Percentiles rank a stretch among this genome's conserved stretches.
Conservation (phyloP, 1,140 invertebrate genomes). For the Drosophila parvula region DNA sequence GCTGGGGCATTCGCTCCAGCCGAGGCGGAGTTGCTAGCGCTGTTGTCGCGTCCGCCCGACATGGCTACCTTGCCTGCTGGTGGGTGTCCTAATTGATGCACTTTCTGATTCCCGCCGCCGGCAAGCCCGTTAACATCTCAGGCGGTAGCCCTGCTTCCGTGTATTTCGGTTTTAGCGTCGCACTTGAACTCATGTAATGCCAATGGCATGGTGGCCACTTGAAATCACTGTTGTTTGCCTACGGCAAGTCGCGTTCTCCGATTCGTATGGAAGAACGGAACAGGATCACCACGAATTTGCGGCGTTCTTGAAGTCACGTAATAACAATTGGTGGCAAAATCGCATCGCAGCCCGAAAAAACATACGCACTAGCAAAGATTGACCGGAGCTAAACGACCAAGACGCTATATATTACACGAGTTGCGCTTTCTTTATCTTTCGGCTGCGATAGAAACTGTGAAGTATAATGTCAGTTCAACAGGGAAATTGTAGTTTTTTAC, state of each 20-base stretch:
- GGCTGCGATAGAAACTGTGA: slow-evolving; percentile 7
- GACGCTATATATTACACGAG: background rate
- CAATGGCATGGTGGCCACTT: slow-evolving; percentile 31
- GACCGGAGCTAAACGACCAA: background rate
- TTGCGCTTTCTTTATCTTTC: background rate
- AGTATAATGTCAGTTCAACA: slow-evolving; percentile 1
- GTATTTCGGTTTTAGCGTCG: slow-evolving; percentile 56
- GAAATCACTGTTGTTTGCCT: slow-evolving; percentile 1
- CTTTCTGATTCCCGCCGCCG: slow-evolving; percentile 30
- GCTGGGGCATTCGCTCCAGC: slow-evolving; percentile 24
- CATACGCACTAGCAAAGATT: slow-evolving; percentile 7
- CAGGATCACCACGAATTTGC: slow-evolving; percentile 17
- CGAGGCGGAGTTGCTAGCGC: slow-evolving; percentile 44
- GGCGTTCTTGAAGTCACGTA: slow-evolving; percentile 57
- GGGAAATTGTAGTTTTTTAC: slow-evolving; percentile 45
- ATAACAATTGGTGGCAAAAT: slow-evolving; percentile 62
- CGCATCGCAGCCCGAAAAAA: slow-evolving; percentile 29
- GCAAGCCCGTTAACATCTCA: slow-evolving; percentile 44
- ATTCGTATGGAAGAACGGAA: background rate
- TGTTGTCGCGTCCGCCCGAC: slow-evolving; percentile 79
- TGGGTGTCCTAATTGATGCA: slow-evolving; percentile 12
- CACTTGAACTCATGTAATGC: slow-evolving; percentile 51
- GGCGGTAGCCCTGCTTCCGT: slow-evolving; percentile 11
- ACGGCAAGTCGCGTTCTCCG: background rate
- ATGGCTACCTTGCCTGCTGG: slow-evolving; percentile 40